phyloP scores from a whole-genome alignment of 2,888 invertebrate species.

The Neoitamus cyanurus region DNA sequence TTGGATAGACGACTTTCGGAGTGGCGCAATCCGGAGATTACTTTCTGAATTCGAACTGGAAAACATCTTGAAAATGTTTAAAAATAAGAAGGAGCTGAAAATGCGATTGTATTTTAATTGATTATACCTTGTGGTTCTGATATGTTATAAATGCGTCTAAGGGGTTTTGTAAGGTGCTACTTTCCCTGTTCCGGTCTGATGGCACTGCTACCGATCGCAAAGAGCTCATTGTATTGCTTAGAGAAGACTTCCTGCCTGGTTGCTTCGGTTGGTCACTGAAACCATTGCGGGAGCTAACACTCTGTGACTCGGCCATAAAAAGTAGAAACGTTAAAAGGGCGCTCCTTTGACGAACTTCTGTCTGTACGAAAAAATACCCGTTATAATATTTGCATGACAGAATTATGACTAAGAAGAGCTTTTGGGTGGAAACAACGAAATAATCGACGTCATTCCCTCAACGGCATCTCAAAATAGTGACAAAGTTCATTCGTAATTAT shows the following conservation, averaged over 20 bases:
- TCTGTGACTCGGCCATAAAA: conserved; percentile 58
- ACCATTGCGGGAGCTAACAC: conserved; percentile 26
- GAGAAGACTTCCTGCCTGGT: conserved; percentile 9
- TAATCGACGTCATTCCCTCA: not conserved
- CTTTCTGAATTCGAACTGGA: conserved; percentile 49
- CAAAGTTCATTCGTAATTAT: not conserved
- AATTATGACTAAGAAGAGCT: too few relatives aligned
- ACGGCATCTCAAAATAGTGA: not conserved
- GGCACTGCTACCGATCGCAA: conserved; percentile 55
- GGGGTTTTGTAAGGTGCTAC: not conserved
- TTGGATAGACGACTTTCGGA: conserved; percentile 40
- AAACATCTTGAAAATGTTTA: not conserved
- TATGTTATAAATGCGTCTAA: conserved; percentile 44
- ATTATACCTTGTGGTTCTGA: conserved; percentile 45
- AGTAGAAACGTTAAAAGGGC: conserved; percentile 70
- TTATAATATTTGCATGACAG: too few relatives aligned
- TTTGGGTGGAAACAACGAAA: not conserved
- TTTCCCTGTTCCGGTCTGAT: conserved; percentile 28
- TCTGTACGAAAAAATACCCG: conserved; percentile 63
- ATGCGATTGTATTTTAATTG: not conserved
- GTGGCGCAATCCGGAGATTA: conserved; percentile 52
- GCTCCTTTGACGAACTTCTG: conserved; percentile 72
- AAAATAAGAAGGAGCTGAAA: not conserved
- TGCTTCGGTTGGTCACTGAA: not conserved
- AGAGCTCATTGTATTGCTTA: conserved; percentile 54